Evolutionary conservation across 2,888 invertebrate genomes (phyloP).

Genomic region (Agrotis ipsilon): DNA sequence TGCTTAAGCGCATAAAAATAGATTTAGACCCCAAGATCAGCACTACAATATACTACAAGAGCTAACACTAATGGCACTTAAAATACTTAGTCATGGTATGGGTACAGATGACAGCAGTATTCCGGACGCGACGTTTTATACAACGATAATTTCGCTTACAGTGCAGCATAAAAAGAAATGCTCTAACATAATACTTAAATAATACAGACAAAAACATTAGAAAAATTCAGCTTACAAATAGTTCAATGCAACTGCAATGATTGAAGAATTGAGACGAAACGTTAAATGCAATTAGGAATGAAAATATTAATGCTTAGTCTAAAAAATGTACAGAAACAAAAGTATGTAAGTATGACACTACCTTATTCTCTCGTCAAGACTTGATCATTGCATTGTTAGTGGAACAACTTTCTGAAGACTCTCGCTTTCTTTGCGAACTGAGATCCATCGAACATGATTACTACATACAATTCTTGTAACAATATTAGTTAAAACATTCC

Average conservation of each 20-base stretch:
- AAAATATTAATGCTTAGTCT: conserved; percentile 67
- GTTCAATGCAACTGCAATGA: conserved; percentile 47
- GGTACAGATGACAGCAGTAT: conserved; percentile 53
- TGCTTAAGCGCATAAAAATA: conserved; percentile 47
- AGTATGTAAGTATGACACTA: conserved; percentile 50
- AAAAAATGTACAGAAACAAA: conserved; percentile 60
- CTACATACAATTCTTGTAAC: conserved; percentile 34
- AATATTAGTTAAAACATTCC: conserved; percentile 33
- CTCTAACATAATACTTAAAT: conserved; percentile 58
- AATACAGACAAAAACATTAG: conserved; percentile 46
- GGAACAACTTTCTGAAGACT: conserved; percentile 28
- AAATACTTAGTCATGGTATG: conserved; percentile 59
- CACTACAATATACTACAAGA: conserved; percentile 62
- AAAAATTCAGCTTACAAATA: conserved; percentile 56
- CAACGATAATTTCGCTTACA: conserved; percentile 44
- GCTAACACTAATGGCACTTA: conserved; percentile 82
- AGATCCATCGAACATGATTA: conserved; percentile 61
- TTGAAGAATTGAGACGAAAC: conserved; percentile 58
- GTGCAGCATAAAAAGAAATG: conserved; percentile 36
- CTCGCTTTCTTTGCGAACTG: conserved; percentile 44
- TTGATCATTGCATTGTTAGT: conserved; percentile 50
- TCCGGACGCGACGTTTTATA: conserved; percentile 50
- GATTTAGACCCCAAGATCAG: conserved; percentile 67
- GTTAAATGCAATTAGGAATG: conserved; percentile 82
- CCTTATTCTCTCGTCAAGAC: conserved; percentile 43